Evolutionary conservation across 1,140 invertebrate genomes (phyloP), one percentile per base, ranked within the genome.

Genomic region (Cherax destructor): DNA sequence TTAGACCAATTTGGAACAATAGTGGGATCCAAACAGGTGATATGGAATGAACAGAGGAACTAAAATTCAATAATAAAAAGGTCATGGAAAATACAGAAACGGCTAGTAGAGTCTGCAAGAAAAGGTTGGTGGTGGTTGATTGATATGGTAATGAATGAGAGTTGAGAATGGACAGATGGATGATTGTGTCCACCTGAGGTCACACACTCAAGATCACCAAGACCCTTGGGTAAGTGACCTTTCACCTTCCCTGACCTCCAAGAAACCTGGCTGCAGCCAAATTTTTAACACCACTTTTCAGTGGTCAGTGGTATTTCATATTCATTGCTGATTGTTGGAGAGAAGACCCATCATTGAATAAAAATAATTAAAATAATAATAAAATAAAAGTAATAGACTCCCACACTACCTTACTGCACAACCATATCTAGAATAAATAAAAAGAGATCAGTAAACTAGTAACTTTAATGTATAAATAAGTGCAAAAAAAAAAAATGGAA

Each of bases 31-130:
- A 87, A 59, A 30, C 47, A 59, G 85, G 76, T 56, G 52, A 56
- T 59, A 87, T 61, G 56, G 47, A 52, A 87, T 77, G 76, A 24
- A 77, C 72, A 79, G 72, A 84, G 80, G 52, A 84, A 90, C 88
- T 84, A 77, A 81, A 90, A 81, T 65, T 18, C 50, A 77, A 84
- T 90, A 89, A 84, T 83, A 84, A 78, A 77, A 89, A 30, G n/a
- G 74, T 86, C 16, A 86, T 84, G 30, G 41, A 84, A 89, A 88
- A 91, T 83, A 91, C 78, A 83, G 90, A 91, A 91, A 91, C 83
- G 49, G 78, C 90, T 86, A 91, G 84, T 87, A 91, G 84, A 91
- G 84, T 91, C 90, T 91, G 84, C 84, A 91, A 87, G 84, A 86
- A 91, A 91, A 91, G 90, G 84, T 79, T 59, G 76, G 83, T 83